Percentiles rank a stretch among this genome's conserved stretches.
Evolutionary conservation across 2,113 vertebrate genomes (phyloP).

Genomic region (Aptenodytes patagonicus): DNA sequence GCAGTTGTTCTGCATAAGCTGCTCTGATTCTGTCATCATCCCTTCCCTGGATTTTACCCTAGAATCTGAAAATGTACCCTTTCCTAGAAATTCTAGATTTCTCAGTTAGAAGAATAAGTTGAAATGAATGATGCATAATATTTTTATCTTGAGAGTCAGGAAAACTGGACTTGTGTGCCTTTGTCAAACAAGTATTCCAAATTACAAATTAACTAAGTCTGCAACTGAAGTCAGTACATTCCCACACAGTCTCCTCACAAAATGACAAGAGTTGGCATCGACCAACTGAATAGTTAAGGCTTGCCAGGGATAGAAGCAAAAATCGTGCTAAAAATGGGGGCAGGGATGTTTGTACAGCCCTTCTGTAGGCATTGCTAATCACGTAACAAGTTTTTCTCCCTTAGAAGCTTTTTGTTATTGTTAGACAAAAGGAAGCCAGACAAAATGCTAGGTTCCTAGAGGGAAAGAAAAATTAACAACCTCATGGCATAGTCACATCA

Average conservation of each 20-base stretch:
- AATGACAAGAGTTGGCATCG: background rate
- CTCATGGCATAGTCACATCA: background rate
- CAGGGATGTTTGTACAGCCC: background rate
- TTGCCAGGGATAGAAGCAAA: background rate
- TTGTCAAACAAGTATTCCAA: background rate
- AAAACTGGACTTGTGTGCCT: background rate
- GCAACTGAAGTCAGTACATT: background rate
- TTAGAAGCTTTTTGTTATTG: background rate
- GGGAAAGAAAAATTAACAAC: background rate
- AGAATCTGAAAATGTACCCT: background rate
- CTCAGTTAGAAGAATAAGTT: background rate
- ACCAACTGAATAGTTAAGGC: background rate
- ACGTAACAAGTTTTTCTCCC: background rate
- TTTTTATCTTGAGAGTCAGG: background rate
- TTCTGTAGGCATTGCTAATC: background rate
- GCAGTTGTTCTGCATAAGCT: background rate
- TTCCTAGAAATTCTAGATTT: background rate
- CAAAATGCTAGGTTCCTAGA: background rate
- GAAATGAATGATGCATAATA: background rate
- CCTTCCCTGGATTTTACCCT: background rate
- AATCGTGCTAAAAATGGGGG: background rate
- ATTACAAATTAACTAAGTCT: background rate
- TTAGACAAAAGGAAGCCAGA: background rate
- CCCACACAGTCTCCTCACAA: background rate
- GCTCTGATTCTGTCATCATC: background rate